Conservation (phyloP, 2,888 invertebrate species). For the Sminthurinus aureus region DNA sequence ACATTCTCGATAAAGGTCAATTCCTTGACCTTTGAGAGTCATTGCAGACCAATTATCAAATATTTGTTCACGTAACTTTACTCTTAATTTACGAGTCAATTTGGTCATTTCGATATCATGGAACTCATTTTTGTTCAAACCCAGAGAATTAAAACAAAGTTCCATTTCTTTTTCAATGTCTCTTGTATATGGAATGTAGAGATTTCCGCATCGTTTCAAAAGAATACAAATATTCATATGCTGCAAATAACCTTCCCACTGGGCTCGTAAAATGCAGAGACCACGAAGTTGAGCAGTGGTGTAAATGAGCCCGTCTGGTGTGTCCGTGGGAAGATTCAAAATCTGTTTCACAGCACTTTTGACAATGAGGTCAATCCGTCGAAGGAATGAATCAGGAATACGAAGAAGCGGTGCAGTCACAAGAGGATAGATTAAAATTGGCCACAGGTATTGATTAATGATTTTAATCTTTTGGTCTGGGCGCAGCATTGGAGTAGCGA, state of each 20-base stretch:
- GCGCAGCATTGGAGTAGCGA: constrained; percentile 6
- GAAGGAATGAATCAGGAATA: constrained; percentile 21
- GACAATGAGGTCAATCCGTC: constrained; percentile 20
- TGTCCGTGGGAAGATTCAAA: constrained; percentile 31
- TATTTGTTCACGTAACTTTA: constrained; percentile 6
- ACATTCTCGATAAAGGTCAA: constrained; percentile 2
- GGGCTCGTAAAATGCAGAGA: constrained; percentile 18
- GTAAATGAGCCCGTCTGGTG: constrained; percentile 40
- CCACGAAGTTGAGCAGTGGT: constrained; percentile 16
- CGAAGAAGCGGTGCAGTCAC: constrained; percentile 27
- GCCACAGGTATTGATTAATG: constrained; percentile 45
- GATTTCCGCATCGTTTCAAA: constrained; percentile 4
- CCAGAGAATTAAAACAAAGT: not conserved
- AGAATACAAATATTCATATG: constrained; percentile 22
- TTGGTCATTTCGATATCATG: not conserved
- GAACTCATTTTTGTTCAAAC: not conserved
- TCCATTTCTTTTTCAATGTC: constrained; percentile 19
- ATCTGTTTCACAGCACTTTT: constrained; percentile 27
- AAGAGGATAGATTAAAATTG: constrained; percentile 35
- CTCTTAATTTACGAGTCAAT: constrained; percentile 2
- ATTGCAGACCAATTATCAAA: constrained; percentile 28
- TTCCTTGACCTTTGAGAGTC: constrained; percentile 13
- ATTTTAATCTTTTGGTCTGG: constrained; percentile 35
- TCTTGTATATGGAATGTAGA: constrained; percentile 2
- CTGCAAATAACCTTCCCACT: constrained; percentile 41